Base-by-base conservation (phyloP, 2,888 invertebrate species). In the Blastobasis adustella region DNA sequence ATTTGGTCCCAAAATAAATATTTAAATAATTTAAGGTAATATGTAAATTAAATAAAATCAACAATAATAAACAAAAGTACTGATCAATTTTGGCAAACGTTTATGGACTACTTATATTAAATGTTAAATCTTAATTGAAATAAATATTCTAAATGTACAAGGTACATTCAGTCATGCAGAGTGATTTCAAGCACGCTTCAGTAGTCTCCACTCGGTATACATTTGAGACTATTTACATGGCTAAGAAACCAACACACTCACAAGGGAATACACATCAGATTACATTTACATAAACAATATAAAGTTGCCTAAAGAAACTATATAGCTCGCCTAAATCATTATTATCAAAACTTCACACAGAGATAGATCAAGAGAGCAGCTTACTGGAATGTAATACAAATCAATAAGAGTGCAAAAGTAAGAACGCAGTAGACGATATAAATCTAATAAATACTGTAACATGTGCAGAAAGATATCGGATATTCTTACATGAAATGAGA, bases 1-100 rank as follows among this genome's bases (percentile, higher is more conserved):
- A 85, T 88, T 89, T 89, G 85, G 84, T 89, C 89, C 87, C 88
- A 76, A 87, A 86, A 89, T 87, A 86, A 87, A 86, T 86, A 82
- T 80, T 73, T 69, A 80, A 80, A 85, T 80, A 82, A 81, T 80
- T 79, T 82, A 82, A 82, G 66, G 71, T 75, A 79, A 78, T 23
- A 73, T 69, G 70, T 73, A 77, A 78, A 71, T 70, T 69, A 73
- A 79, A 79, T 73, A 77, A 82, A 82, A 74, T 54, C 77, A 84
- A 85, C 78, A 82, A 79, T 71, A 72, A 74, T 76, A 79, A 82
- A 77, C 71, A 78, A 78, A 82, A 83, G 76, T 82, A 85, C 80
- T 84, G 83, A 78, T 82, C 71, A 84, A 87, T 86, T 88, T 87
- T 87, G 88, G 87, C 86, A 87, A 88, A 79, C 64, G 79, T 82